Evolutionary conservation across 2,113 vertebrate species (phyloP), one percentile per base, ranked within the genome.

Genomic region (Paradisaea rubra): DNA sequence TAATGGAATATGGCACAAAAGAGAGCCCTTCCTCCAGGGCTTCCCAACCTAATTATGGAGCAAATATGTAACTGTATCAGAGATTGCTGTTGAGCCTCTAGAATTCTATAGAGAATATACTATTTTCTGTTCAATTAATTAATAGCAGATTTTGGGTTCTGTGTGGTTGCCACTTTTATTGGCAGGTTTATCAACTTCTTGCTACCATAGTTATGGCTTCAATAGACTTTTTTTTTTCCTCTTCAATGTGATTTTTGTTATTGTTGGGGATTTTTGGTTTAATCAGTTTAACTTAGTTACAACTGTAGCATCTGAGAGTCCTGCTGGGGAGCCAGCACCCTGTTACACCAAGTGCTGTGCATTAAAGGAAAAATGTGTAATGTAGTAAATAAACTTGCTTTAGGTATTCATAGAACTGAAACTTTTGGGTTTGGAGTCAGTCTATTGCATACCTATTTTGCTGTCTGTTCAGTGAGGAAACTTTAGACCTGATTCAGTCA

Each of bases 11-110:
- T 27, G 79, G 71, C 63, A 91, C 45, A 47, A 30, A 82, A 69
- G 23, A 15, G 44, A 65, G 76, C 89, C 82, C 63, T 91, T 86
- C 37, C 68, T 95, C 28, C 50, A 53, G 78, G 88, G 63, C 74
- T 82, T 60, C 86, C 57, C 57, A 49, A 57, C 63, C 57, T 80
- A 49, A 86, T 86, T 89, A 76, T 49, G 42, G 28, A 69, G 81
- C 79, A 91, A 41, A 65, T 60, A 42, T n/a, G 21, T 52, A 57
- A 60, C 41, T 72, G 57, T 13, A 80, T 19, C 54, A 57, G n/a
- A 25, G 41, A 8, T 41, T 76, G 49, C 68, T 78, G 54, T 50
- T 30, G 25, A 37, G 44, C 53, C 76, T 44, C 65, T 47, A 15
- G 37, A 61, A 54, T 54, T 39, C 52, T 63, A 0, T 35, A 65